phyloP scores from a whole-genome alignment of 2,888 invertebrate species.

The Pristionchus entomophagus region DNA sequence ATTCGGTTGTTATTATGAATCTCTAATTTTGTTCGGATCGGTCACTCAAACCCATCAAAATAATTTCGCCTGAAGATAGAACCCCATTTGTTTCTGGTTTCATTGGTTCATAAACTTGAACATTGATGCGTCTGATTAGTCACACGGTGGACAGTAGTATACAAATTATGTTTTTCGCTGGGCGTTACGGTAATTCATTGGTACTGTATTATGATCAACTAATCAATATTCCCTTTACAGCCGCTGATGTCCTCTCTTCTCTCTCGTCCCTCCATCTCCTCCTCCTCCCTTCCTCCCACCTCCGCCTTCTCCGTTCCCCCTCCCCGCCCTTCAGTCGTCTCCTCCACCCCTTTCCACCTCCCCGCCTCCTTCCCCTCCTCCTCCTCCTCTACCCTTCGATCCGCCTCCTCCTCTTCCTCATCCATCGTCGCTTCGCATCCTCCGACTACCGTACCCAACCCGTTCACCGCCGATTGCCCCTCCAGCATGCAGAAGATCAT shows the following conservation, averaged over 20 bases:
- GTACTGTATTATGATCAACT: not conserved
- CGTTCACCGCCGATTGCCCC: not conserved
- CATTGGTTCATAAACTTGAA: too few relatives aligned
- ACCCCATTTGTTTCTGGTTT: too few relatives aligned
- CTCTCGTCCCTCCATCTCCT: not conserved
- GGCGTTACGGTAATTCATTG: not conserved
- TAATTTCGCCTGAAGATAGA: too few relatives aligned
- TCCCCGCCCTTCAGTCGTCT: not conserved
- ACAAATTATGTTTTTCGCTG: not conserved
- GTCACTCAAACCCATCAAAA: too few relatives aligned
- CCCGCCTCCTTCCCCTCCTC: not conserved
- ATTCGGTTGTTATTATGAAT: too few relatives aligned
- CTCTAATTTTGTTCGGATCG: too few relatives aligned
- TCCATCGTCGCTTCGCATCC: too few relatives aligned
- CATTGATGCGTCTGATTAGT: not conserved
- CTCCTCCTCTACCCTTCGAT: not conserved
- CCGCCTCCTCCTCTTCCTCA: not conserved
- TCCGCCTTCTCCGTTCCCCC: constrained; percentile 14
- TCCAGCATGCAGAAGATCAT: constrained; percentile 37
- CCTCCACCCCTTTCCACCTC: not conserved
- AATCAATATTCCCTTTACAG: not conserved
- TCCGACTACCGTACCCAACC: not conserved
- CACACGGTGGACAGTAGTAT: not conserved
- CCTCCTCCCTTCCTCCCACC: not conserved
- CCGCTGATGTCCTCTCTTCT: constrained; percentile 8